Evolutionary conservation across 37 sponge, comb jelly and placozoan species (phyloP), one percentile per base, ranked within the genome.

Genomic region (Agelas oroides): DNA sequence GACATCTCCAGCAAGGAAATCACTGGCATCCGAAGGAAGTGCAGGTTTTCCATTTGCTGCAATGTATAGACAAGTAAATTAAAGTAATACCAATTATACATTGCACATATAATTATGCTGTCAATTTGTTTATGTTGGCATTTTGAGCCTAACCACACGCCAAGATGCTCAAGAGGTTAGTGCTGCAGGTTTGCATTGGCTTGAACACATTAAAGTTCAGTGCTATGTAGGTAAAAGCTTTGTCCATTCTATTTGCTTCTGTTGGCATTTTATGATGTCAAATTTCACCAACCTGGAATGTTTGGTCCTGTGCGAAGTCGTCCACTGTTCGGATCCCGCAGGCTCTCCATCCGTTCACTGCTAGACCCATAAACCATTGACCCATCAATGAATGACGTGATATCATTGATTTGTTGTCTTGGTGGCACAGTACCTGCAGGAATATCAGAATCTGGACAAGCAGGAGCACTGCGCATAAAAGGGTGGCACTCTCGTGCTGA

Each of bases 1-100:
- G 23, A 62, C 34, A 36, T 97, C 93, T n/a, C 97, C 97, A 58
- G 95, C 90, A 28, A 92, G 1, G 37, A 82, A 89, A 60, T 38
- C 66, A 5, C 62, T 46, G 12, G 65, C 62, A 37, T 78, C 66
- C 18, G 63, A 5, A 27, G 86, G 86, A 30, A 86, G 71, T 21
- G 61, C 25, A 20, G 52, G 59, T 70, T 78, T 55, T 1, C 35
- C 58, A 0, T 60, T 39, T 23, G 33, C 15, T 2, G 46, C n/a
- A 76, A 66, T 25, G 59, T 3, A 46, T 8, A 46, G 46, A 12
- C 39, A 41, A 56, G 66, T 14, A n/a, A 59, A 5, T 71, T 69
- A 30, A 3, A 46, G 8, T 3, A 46, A 46, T 46, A 8, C 8
- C 3, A 46, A 12, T 3, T 12, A 46, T 46, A 17, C 62, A 24